A percentile compares a stretch with the other conserved stretches of the same genome.
Evolutionary conservation across 2,888 invertebrate species (phyloP).

Genomic region (Linnaemya tessellans): DNA sequence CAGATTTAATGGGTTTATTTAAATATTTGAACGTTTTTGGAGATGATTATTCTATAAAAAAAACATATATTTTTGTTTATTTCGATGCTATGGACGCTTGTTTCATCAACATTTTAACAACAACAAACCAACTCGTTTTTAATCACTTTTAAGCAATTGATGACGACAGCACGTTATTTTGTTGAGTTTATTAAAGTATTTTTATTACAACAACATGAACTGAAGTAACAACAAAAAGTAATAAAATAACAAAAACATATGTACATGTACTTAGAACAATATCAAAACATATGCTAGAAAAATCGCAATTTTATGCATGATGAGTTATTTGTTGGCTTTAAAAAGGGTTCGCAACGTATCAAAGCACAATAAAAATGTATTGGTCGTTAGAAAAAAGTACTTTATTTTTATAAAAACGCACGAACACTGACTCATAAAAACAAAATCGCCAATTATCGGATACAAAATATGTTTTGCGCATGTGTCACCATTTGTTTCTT

Average conservation of each 20-base stretch:
- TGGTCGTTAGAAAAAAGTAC: constrained; percentile 2
- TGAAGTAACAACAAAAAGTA: constrained; percentile 11
- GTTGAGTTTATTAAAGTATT: constrained; percentile 38
- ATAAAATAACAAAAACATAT: constrained; percentile 27
- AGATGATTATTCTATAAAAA: constrained; percentile 28
- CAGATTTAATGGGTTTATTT: constrained; percentile 27
- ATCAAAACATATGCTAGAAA: constrained; percentile 63
- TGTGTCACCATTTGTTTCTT: constrained; percentile 57
- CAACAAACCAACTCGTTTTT: constrained; percentile 50
- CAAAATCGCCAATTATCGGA: constrained; percentile 37
- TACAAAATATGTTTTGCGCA: constrained; percentile 57
- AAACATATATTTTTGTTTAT: background rate
- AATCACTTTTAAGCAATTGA: constrained; percentile 61
- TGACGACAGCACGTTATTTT: constrained; percentile 59
- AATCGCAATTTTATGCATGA: constrained; percentile 61
- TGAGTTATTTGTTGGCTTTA: constrained; percentile 27
- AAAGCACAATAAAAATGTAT: constrained; percentile 19
- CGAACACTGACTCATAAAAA: constrained; percentile 12
- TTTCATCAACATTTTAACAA: constrained; percentile 60
- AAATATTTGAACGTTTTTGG: constrained; percentile 66
- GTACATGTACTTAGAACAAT: background rate
- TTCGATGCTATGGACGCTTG: constrained; percentile 61
- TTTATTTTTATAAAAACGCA: background rate
- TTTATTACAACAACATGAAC: constrained; percentile 54
- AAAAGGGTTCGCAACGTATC: constrained; percentile 45